Evolutionary conservation across 2,888 invertebrate genomes (phyloP).

Genomic region (Micoletzkya japonica): DNA sequence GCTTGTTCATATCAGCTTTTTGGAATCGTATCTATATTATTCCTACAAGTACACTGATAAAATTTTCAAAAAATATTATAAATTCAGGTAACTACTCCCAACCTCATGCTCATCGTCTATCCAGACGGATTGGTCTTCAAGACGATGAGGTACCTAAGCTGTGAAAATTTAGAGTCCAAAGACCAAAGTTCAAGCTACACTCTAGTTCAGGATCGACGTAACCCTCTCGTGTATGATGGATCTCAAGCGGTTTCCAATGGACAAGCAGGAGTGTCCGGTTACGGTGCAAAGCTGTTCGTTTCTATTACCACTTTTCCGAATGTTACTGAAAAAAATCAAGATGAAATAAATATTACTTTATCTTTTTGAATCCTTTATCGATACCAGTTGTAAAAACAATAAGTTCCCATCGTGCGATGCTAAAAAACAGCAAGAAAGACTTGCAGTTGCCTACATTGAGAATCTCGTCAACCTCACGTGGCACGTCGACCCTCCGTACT

Average conservation of each 20-base stretch:
- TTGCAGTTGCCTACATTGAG: constrained; percentile 60
- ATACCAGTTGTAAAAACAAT: neutral
- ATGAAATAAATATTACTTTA: neutral
- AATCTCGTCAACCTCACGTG: constrained; percentile 60
- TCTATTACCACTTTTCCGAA: neutral
- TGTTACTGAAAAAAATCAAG: neutral
- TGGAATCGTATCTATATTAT: neutral
- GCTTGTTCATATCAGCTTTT: neutral
- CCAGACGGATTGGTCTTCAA: constrained; percentile 64
- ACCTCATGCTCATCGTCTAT: constrained; percentile 58
- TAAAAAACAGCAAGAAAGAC: no score
- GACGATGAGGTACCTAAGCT: constrained; percentile 58
- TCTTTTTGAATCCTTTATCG: neutral
- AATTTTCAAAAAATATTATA: constrained; percentile 4
- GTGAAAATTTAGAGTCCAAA: neutral
- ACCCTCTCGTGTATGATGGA: constrained; percentile 61
- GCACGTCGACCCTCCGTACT: constrained; percentile 56
- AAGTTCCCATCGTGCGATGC: no score
- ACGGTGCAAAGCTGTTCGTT: constrained; percentile 59
- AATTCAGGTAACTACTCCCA: constrained; percentile 49
- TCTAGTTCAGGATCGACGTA: constrained; percentile 63
- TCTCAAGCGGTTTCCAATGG: constrained; percentile 53
- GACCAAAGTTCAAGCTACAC: constrained; percentile 11
- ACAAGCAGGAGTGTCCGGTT: constrained; percentile 58
- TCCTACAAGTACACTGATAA: neutral